These are phyloP conservation scores for Naja naja DNA, from an alignment of 2,113 vertebrate species.

Conservation along the genomic window DNA sequence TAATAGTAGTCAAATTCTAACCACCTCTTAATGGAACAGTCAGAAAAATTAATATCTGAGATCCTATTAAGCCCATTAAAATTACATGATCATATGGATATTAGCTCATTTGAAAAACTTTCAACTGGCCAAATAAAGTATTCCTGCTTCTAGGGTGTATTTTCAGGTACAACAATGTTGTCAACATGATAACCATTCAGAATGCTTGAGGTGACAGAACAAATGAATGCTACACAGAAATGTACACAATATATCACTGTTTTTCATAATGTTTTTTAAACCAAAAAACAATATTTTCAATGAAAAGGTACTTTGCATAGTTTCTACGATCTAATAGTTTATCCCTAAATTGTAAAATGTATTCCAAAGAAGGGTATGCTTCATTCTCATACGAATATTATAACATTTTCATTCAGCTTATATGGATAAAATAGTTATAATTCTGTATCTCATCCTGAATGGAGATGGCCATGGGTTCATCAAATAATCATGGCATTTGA, in stretches of 20 bases:
- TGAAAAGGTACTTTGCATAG: background rate
- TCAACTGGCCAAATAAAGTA: conserved; percentile 24
- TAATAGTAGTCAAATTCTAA: conserved; percentile 56
- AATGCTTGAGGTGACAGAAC: conserved; percentile 25
- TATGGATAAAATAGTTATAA: background rate
- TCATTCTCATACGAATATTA: background rate
- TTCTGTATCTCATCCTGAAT: background rate
- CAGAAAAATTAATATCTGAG: conserved; percentile 51
- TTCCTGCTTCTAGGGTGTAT: conserved; percentile 36
- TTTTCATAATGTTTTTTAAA: background rate
- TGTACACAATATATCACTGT: background rate
- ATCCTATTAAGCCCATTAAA: conserved; percentile 55
- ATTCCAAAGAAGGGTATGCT: background rate
- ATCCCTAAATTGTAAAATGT: background rate
- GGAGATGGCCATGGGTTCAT: background rate
- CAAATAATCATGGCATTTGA: background rate
- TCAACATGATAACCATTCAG: conserved; percentile 29
- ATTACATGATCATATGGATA: conserved; percentile 49
- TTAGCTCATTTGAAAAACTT: conserved; percentile 30
- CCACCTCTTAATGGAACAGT: conserved; percentile 43
- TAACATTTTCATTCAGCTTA: background rate
- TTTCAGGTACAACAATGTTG: conserved; percentile 33
- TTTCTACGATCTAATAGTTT: background rate
- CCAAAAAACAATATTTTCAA: background rate
- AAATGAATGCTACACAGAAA: background rate